Evolutionary conservation across 2,888 invertebrate species (phyloP).

Genomic region (Macropis europaea): DNA sequence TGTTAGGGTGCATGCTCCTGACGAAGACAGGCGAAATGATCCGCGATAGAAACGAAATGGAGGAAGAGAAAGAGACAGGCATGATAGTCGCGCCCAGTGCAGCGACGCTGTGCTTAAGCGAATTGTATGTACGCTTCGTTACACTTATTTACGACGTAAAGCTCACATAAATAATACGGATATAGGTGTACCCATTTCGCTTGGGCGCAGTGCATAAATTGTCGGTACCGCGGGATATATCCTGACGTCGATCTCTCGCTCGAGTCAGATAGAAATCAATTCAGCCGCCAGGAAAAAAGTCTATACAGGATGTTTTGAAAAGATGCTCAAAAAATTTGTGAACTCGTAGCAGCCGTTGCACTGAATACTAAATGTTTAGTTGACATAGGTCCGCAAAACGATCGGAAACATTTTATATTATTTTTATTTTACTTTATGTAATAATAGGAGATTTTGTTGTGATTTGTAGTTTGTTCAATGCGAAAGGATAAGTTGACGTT

Average conservation of each 20-base stretch:
- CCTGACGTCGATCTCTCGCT: conserved; percentile 32
- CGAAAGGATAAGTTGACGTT: too few species aligned
- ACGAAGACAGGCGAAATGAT: neutral
- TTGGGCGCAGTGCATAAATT: conserved; percentile 51
- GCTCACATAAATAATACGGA: conserved; percentile 55
- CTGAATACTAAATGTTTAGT: too few species aligned
- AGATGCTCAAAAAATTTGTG: too few species aligned
- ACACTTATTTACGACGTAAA: conserved; percentile 59
- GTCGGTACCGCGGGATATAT: conserved; percentile 27
- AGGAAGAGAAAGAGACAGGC: neutral
- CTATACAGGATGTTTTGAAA: neutral
- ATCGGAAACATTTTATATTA: too few species aligned
- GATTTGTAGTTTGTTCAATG: too few species aligned
- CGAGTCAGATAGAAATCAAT: conserved; percentile 35
- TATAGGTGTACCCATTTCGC: conserved; percentile 50
- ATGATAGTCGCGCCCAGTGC: conserved; percentile 19
- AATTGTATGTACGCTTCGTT: conserved; percentile 56
- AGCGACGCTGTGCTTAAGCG: conserved; percentile 41
- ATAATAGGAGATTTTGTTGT: too few species aligned
- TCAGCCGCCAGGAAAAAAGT: neutral
- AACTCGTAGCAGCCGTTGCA: too few species aligned
- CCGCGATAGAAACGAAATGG: neutral
- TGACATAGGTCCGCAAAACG: too few species aligned
- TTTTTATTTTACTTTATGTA: too few species aligned
- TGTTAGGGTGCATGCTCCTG: conserved; percentile 15